Percentiles rank a stretch among this genome's conserved stretches.
Evolutionary conservation across 2,888 invertebrate species (phyloP).

Genomic region (Octonoba sinensis): DNA sequence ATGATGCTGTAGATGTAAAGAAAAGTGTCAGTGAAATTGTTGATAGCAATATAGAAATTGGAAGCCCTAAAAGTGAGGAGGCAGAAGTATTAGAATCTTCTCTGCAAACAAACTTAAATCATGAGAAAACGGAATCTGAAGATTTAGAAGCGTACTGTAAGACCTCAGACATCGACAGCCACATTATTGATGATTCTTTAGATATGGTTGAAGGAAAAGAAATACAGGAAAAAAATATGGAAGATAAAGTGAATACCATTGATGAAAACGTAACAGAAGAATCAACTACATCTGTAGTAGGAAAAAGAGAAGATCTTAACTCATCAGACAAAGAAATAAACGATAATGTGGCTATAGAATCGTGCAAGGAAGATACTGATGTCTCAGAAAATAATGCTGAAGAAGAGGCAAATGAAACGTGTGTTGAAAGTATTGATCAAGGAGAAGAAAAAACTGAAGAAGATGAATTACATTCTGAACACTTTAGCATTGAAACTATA

Average conservation of each 20-base stretch:
- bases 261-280: constrained; percentile 1
- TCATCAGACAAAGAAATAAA: not conserved
- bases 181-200: too few species aligned
- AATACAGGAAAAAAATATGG: not conserved
- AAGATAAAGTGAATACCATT: not conserved
- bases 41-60: not conserved
- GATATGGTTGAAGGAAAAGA: not conserved
- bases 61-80: not conserved
- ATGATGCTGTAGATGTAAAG: not conserved
- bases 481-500: not conserved
- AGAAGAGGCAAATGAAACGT: constrained; percentile 1
- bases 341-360: not conserved
- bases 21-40: not conserved
- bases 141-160: too few species aligned
- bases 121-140: too few species aligned
- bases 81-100: not conserved
- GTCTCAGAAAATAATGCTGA: not conserved
- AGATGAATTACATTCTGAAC: not conserved
- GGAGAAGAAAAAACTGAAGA: not conserved
- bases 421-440: not conserved
- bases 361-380: not conserved
- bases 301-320: not conserved
- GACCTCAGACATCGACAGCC: too few species aligned
- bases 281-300: not conserved
- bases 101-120: not conserved